Evolutionary conservation across 2,113 vertebrate genomes (phyloP), one percentile per base, ranked within the genome.

Genomic region (Conger conger): DNA sequence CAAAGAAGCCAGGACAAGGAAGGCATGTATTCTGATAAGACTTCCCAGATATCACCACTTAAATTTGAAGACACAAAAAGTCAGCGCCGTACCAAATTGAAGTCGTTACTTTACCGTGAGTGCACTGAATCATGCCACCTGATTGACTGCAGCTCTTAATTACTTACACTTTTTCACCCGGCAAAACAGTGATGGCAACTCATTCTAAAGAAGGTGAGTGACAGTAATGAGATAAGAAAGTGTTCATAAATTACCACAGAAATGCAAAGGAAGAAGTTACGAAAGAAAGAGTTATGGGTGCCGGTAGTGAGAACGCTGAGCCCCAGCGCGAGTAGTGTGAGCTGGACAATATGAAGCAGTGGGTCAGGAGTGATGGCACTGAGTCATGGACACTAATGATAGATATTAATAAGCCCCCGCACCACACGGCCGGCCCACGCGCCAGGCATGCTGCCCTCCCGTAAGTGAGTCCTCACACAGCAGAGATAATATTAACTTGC

Each of bases 341-440:
- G 63, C 30, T 30, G 45, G n/a, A 30, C 11, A 16, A 7, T 35
- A 50, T 8, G n/a, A 30, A 76, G 63, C 42, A 16, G 36, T 83
- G 82, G 11, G 30, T 50, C 40, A 20, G 23, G 38, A 36, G 35
- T 60, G 23, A 30, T 76, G 50, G 42, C 33, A 30, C 27, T 63
- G 54, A 84, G 35, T 68, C 83, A 80, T 40, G 36, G 53, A 42
- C 23, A n/a, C 78, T 68, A 73, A 81, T 42, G 11, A 68, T 30
- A 80, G 57, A 60, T 53, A 40, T 73, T 16, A 20, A 38, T 60
- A n/a, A 68, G 54, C 78, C 6, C 30, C 35, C n/a, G n/a, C 40
- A 20, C 57, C 23, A 36, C 7, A 42, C n/a, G 13, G n/a, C n/a
- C 68, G 33, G 68, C 68, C 68, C 33, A 79, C 76, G 18, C 33